Base-by-base conservation (phyloP, 1,140 invertebrate genomes). In the Bradysia coprophila region DNA sequence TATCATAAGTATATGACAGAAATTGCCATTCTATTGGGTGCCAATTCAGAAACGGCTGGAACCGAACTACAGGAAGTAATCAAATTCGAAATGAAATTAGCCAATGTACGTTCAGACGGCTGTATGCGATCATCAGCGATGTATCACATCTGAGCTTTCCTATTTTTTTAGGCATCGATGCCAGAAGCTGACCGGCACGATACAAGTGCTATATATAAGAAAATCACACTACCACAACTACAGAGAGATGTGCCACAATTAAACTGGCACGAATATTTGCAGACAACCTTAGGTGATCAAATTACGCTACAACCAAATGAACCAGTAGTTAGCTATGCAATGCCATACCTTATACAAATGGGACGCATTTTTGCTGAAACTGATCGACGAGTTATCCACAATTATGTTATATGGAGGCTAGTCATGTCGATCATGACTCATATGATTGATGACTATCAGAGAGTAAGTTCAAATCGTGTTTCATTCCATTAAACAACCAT, bases 121-220 rank as follows among this genome's bases (percentile, higher is more conserved):
- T n/a, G n/a, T n/a, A n/a, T 28, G 38, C 13, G 41, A 15, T 22
- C n/a, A n/a, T 2, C 21, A 22, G 38, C 39, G 40, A 21, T 20
- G 28, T 20, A 42, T 21, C n/a, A n/a, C n/a, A 9, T 42, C n/a
- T 42, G 10, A 38, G n/a, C 15, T 36, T 42, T 37, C 16, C 24
- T 16, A 19, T 11, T 16, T 18, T 13, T 31, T n/a, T 45, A 84
- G 80, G 75, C 74, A 2, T 80, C 81, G 0, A 56, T 78, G 33
- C 73, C 81, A 2, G 82, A 87, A 66, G 78, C 79, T 2, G 83
- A 89, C 49, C 65, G 83, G 2, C 83, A 87, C 47, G 85, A 89
- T 49, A 85, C 81, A 0, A 80, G 79, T 37, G 64, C 71, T 15
- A 82, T 82, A 24, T 87, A 88, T 52, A 65, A 68, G 4, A 83